Base-by-base conservation (phyloP, 1,140 invertebrate genomes). In the Brachionus koreanus region DNA sequence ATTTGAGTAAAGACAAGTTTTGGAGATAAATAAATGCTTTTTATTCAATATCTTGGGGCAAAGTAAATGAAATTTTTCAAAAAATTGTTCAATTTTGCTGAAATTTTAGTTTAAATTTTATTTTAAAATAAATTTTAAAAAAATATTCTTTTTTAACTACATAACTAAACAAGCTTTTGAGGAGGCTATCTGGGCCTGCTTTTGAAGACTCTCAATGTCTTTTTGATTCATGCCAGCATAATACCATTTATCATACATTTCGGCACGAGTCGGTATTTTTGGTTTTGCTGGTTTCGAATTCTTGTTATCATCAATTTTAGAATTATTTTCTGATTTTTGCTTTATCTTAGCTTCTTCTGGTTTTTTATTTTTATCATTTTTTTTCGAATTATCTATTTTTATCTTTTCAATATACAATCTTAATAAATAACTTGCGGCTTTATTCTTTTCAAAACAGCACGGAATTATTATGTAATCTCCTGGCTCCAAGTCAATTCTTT, bases 201-300 rank as follows among this genome's bases (percentile, higher is more conserved):
- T 74, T 3, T 74, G 16, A 2, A 46, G 43, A 49, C 19, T 46
- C 6, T 74, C 69, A 46, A 74, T 46, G 43, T 74, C 69, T 43
- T 43, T 46, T 74, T 74, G 69, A 46, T 74, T 74, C 69, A 74
- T 74, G 25, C 69, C 69, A 12, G 5, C 39, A 74, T 46, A 74
- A 46, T 25, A 74, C 69, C 69, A 74, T 74, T 74, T 74, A 49
- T 74, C 69, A 25, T 74, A 74, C 25, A 74, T 19, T 74, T 74
- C 69, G 25, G 23, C 10, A 13, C n/a, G 19, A 46, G 39, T 46
- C n/a, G 69, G 69, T 4, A 25, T 16, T 46, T 43, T 23, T 46
- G 19, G 5, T 67, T n/a, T 19, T 3, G 10, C 39, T 0, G 69
- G 69, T 35, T 43, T 43, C 16, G 25, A 43, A 6, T 23, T 46